Base-by-base conservation (phyloP, 2,113 vertebrate genomes). In the Gopherus flavomarginatus region DNA sequence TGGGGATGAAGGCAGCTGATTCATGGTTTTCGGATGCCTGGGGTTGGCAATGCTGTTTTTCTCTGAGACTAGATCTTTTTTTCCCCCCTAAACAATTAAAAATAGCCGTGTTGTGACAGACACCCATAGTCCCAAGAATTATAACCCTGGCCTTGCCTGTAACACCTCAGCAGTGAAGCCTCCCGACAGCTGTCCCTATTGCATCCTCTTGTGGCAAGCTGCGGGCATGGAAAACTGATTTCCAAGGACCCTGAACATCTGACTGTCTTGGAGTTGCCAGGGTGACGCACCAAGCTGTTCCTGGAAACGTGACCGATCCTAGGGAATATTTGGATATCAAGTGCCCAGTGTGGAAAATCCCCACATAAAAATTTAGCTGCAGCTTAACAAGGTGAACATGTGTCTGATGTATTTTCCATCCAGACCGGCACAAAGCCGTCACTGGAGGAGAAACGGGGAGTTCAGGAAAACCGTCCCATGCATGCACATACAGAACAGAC, bases 141-240 rank as follows among this genome's bases (percentile, higher is more conserved):
- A 26, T 42, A 75, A 44, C 21, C 72, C 21, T 24, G n/a, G 65
- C 65, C 65, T 72, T 59, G 44, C 5, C 53, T 0, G 8, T 1
- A 7, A 92, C 29, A 62, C 1, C 2, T 27, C n/a, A 10, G 1
- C 50, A 3, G 65, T n/a, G 88, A 65, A 83, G 85, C 54, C 87
- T 84, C 91, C 50, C 38, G 80, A 50, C 86, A 90, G 87, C 96
- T 86, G 94, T 90, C 83, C 86, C 90, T 86, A 52, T 80, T 93
- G 95, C 96, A 72, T 92, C 93, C 90, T 92, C 94, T 96, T 4
- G 87, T 95, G 97, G 95, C 24, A 85, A 59, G n/a, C 35, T 75
- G 14, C 1, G 1, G 35, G 29, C 24, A 86, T 29, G 35, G 1
- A 5, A n/a, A 3, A 38, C 56, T 42, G 83, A 87, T 88, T 35